A percentile compares a stretch with the other conserved stretches of the same genome.
phyloP scores from a whole-genome alignment of 2,888 invertebrate genomes.

The Acronicta aceris region DNA sequence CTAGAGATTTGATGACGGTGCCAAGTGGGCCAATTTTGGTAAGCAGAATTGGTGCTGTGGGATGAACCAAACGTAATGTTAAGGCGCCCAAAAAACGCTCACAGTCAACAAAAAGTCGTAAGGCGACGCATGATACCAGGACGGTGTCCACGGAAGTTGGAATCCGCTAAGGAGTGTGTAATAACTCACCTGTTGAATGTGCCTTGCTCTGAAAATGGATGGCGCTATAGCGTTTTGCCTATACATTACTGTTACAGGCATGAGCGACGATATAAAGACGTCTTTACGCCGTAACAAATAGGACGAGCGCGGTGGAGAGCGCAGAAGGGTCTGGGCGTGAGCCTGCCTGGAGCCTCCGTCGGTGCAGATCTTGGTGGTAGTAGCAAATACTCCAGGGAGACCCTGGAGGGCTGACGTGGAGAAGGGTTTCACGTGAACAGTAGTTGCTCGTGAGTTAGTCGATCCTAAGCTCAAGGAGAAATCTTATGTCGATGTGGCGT shows the following conservation, averaged over 20 bases:
- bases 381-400: constrained; percentile 92
- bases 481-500: constrained; percentile 79
- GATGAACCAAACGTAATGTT: constrained; percentile 93
- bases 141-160: constrained; percentile 48
- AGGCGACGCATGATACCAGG: constrained; percentile 51
- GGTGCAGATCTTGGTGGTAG: constrained; percentile 92
- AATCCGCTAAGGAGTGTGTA: constrained; percentile 69
- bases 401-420: constrained; percentile 89
- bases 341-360: constrained; percentile 86
- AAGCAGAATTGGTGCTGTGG: constrained; percentile 95
- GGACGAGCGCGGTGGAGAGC: constrained; percentile 84
- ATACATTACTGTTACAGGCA: constrained; percentile 51
- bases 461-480: constrained; percentile 89
- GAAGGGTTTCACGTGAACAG: constrained; percentile 87
- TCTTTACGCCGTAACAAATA: constrained; percentile 90
- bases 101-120: constrained; percentile 82
- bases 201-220: constrained; percentile 89
- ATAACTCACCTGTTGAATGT: constrained; percentile 89
- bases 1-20: constrained; percentile 88
- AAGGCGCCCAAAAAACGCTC: constrained; percentile 91
- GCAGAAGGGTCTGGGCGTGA: constrained; percentile 89
- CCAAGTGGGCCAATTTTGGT: constrained; percentile 93
- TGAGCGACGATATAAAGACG: constrained; percentile 59
- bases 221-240: constrained; percentile 2
- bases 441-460: constrained; percentile 89